phyloP scores from a whole-genome alignment of 1,140 invertebrate genomes.

The Microplitis mediator region DNA sequence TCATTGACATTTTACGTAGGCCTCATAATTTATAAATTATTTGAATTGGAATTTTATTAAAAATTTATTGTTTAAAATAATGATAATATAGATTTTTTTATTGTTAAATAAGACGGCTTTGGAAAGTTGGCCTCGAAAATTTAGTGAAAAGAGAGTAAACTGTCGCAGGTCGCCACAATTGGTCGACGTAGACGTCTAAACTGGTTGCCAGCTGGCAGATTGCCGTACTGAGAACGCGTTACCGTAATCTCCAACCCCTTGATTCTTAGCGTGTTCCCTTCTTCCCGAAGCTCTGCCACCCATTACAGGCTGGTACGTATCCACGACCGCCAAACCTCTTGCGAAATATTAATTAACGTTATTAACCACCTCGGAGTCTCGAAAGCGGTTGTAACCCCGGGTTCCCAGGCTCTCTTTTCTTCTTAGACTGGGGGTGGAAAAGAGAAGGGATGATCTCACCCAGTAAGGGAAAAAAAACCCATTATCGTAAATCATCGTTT shows the following conservation, averaged over 20 bases:
- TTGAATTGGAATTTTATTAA: neutral
- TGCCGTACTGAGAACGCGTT: slow-evolving; percentile 40
- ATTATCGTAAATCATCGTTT: slow-evolving; percentile 65
- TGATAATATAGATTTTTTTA: neutral
- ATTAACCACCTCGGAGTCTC: slow-evolving; percentile 56
- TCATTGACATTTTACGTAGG: no score
- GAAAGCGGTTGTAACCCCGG: slow-evolving; percentile 28
- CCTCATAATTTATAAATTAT: no score
- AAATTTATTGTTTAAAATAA: neutral
- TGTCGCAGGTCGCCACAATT: slow-evolving; percentile 20
- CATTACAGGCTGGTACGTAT: neutral
- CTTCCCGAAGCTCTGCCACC: slow-evolving; percentile 32
- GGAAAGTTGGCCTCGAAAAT: slow-evolving; percentile 11
- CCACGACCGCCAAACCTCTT: slow-evolving; percentile 54
- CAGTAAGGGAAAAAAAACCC: slow-evolving; percentile 47
- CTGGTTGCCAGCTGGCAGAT: slow-evolving; percentile 57
- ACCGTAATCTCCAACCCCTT: neutral
- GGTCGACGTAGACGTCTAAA: slow-evolving; percentile 38
- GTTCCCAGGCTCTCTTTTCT: neutral
- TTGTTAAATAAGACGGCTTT: neutral
- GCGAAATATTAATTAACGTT: slow-evolving; percentile 64
- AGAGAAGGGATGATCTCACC: neutral
- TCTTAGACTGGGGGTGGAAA: neutral
- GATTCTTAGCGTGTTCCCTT: neutral
- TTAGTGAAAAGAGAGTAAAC: slow-evolving; percentile 15